Evolutionary conservation across 2,797 vertebrate species (phyloP), one percentile per base, ranked within the genome.

Genomic region (Poeciliopsis infans): DNA sequence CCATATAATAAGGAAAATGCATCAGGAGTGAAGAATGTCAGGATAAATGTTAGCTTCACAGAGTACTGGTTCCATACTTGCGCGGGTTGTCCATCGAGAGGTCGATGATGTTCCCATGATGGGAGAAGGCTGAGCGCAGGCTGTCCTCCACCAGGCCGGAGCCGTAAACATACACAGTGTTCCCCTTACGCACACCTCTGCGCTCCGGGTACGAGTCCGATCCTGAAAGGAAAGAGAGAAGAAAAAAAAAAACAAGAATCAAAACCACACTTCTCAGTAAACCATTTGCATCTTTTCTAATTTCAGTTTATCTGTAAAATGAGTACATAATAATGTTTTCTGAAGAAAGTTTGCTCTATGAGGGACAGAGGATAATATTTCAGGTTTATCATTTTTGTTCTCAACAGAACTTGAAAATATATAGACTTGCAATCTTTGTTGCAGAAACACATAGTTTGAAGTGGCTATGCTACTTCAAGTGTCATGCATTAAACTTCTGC

Each of bases 21-120:
- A n/a, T n/a, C 66, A 43, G 36, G 33, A 36, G 3, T 66, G 61
- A 66, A 64, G 36, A 68, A 41, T 6, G 41, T 68, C 25, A 11
- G 36, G 23, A 45, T 68, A 69, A 45, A 28, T 6, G 41, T 41
- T n/a, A 0, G 8, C 43, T n/a, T 43, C 13, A n/a, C 8, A 45
- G 28, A 71, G 68, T 20, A 47, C 70, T 10, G 0, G 53, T 4
- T 64, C 10, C 84, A 4, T 96, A 98, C 97, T 98, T 99, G 92
- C 96, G 95, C 66, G 96, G 97, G 55, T 95, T 95, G 92, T 98
- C 97, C 96, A 98, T 96, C 28, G 97, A 96, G 76, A 98, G 95
- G 90, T 98, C 96, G 3, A 99, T 97, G 92, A 98, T 97, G 93
- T 90, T 97, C 74, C 98, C 98, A 12, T 98, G 97, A 71, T 95